phyloP scores from a whole-genome alignment of 2,797 vertebrate species.

The Sparidentex hasta region DNA sequence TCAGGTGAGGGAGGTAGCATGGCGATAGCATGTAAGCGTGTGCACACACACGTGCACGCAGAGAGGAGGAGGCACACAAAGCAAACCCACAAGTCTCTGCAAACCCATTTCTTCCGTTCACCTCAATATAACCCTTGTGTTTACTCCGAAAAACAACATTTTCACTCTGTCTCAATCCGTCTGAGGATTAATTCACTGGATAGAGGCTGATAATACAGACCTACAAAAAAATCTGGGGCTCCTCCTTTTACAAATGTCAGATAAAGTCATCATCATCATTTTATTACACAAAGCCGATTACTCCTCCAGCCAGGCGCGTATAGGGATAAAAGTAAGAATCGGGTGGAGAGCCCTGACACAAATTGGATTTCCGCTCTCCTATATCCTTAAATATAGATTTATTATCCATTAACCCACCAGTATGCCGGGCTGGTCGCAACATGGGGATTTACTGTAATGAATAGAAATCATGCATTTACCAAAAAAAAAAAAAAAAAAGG shows the following conservation, averaged over 20 bases:
- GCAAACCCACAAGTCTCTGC: slow-evolving; percentile 58
- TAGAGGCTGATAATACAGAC: slow-evolving; percentile 80
- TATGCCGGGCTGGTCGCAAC: slow-evolving; percentile 64
- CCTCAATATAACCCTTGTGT: slow-evolving; percentile 76
- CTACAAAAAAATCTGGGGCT: slow-evolving; percentile 77
- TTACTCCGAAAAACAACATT: slow-evolving; percentile 75
- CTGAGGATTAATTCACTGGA: slow-evolving; percentile 79
- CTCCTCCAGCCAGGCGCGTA: slow-evolving; percentile 72
- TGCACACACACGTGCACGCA: neutral
- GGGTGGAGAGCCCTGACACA: slow-evolving; percentile 79
- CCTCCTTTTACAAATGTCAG: slow-evolving; percentile 85
- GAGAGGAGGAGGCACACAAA: slow-evolving; percentile 14
- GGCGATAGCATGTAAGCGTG: slow-evolving; percentile 45
- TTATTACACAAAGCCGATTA: slow-evolving; percentile 88
- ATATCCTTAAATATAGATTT: slow-evolving; percentile 86
- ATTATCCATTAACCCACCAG: slow-evolving; percentile 82
- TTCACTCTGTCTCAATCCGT: slow-evolving; percentile 67
- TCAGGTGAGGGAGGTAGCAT: slow-evolving; percentile 68
- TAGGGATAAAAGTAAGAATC: slow-evolving; percentile 82
- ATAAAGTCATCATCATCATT: slow-evolving; percentile 88
- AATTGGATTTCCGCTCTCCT: slow-evolving; percentile 83
- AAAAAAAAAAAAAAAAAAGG: slow-evolving; percentile 10
- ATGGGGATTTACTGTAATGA: slow-evolving; percentile 73
- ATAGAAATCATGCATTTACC: slow-evolving; percentile 55
- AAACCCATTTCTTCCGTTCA: slow-evolving; percentile 69